Base-by-base conservation (phyloP, 2,113 vertebrate genomes). In the Castor canadensis region DNA sequence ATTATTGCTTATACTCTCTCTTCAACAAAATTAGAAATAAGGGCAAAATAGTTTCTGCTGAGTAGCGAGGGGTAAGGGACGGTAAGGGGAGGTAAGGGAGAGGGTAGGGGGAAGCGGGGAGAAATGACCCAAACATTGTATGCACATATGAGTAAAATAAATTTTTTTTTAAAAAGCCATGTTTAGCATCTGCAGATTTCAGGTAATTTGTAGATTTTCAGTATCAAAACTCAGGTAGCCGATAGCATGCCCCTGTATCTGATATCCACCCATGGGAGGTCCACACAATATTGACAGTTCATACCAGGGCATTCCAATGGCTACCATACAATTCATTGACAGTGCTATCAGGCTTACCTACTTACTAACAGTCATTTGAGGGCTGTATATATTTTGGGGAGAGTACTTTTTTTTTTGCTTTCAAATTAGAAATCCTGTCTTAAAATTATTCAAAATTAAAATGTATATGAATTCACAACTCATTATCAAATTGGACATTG, bases 221-320 rank as follows among this genome's bases (percentile, higher is more conserved):
- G 60, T 19, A 7, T 87, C 2, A 38, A 82, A 90, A 58, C 22
- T 24, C 45, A 81, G 26, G 10, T 32, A 86, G 43, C 26, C 6
- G 32, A 24, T 6, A 13, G 0, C 20, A 52, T 0, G 3, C 20
- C 3, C 54, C 60, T 80, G 6, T 26, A 16, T 47, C 30, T 91
- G 26, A 69, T 0, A 0, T 60, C 40, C 3, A 80, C 47, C 43
- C 64, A 19, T 5, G 2, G 67, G 1, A 72, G 9, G 13, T 12
- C 3, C 24, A 15, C 5, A 2, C 7, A 58, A 3, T 1, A 4
- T 5, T 16, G 4, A 11, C 3, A n/a, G 19, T 28, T 81, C 13
- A 3, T 6, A 19, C 20, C 30, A 19, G 13, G 16, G 4, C 1
- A 58, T 19, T 54, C 43, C 19, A 60, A 52, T 2, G 3, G 2